Conservation (phyloP, 2,113 vertebrate genomes). For the Hassar affinis region DNA sequence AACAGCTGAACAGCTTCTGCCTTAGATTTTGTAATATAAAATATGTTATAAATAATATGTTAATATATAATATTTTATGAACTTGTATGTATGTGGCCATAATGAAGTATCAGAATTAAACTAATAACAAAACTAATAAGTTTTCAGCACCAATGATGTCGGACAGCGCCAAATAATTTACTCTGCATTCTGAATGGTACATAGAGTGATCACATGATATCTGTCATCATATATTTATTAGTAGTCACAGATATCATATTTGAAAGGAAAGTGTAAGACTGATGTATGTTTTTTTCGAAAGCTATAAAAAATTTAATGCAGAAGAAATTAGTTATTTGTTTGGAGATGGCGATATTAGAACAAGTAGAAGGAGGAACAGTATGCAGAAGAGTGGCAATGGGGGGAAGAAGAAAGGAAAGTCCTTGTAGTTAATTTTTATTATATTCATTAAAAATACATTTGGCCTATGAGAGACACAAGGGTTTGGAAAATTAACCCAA, state of each 20-base stretch:
- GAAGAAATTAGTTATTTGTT: not conserved
- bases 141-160: not conserved
- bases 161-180: not conserved
- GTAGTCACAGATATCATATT: not conserved
- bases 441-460: too few species aligned
- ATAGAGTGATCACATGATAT: not conserved
- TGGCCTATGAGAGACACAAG: not conserved
- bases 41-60: too few species aligned
- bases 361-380: not conserved
- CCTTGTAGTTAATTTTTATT: not conserved
- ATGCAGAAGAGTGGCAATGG: not conserved
- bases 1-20: not conserved
- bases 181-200: not conserved
- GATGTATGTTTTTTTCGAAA: not conserved
- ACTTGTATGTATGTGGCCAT: not conserved
- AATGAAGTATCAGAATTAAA: not conserved
- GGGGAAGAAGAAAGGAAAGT: not conserved
- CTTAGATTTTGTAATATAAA: not conserved
- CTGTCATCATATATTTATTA: too few species aligned
- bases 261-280: not conserved
- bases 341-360: not conserved
- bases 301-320: not conserved
- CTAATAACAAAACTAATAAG: not conserved
- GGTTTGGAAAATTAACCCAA: not conserved
- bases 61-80: not conserved